Conservation (phyloP, 2,888 invertebrate species). For the Epiblema foenella region DNA sequence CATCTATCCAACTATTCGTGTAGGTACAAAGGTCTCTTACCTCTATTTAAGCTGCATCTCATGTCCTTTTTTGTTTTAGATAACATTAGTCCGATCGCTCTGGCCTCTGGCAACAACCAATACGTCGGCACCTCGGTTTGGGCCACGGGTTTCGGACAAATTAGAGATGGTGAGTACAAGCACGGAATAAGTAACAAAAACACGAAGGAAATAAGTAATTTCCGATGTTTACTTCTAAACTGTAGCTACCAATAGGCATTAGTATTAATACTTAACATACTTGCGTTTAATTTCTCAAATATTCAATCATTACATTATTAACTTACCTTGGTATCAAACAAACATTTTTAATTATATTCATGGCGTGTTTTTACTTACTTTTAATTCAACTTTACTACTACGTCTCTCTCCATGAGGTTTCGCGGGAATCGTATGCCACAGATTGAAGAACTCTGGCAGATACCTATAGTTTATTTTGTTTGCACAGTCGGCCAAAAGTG, state of each 20-base stretch:
- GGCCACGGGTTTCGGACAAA: slow-evolving; percentile 58
- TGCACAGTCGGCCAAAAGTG: too few species aligned
- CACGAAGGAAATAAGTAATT: neutral
- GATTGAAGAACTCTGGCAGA: too few species aligned
- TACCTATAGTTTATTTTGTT: too few species aligned
- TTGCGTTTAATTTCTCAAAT: too few species aligned
- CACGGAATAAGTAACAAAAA: neutral
- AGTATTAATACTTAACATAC: too few species aligned
- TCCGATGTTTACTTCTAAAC: neutral
- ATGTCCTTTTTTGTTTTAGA: slow-evolving; percentile 7
- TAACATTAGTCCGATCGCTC: neutral
- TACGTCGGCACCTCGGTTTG: slow-evolving; percentile 50
- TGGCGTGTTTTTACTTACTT: too few species aligned
- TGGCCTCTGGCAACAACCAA: slow-evolving; percentile 48
- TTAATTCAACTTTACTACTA: neutral
- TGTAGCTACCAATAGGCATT: too few species aligned
- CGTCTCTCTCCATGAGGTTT: neutral
- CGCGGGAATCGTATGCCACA: neutral
- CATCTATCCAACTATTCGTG: too few species aligned
- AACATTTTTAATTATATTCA: too few species aligned
- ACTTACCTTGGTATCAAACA: too few species aligned
- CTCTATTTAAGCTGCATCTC: neutral
- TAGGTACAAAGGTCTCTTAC: too few species aligned
- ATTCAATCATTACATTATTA: too few species aligned
- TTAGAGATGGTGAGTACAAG: slow-evolving; percentile 54